Evolutionary conservation across 2,113 vertebrate species (phyloP), one percentile per base, ranked within the genome.

Genomic region (Plestiodon gilberti): DNA sequence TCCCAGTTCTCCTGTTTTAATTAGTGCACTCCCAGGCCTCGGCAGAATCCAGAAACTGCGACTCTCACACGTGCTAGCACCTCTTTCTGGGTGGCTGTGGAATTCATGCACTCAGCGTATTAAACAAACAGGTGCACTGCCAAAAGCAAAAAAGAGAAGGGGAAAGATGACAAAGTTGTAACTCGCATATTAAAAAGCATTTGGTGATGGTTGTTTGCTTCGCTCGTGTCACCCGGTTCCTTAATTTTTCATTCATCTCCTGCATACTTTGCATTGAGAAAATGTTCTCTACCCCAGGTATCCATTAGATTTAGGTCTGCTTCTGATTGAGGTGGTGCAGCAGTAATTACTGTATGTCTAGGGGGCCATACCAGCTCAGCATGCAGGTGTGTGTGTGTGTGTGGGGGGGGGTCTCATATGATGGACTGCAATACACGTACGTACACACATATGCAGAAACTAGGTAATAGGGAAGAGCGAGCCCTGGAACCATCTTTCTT

Each of bases 1-100:
- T 55, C 57, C 87, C 87, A 6, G 2, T 8, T 13, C 70, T 78
- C 67, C 59, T 23, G 2, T 87, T 79, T 88, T 83, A 84, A 75
- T 80, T 80, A 88, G 35, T 65, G n/a, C 6, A 6, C 33, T 84
- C 82, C 82, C 69, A 65, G 22, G 76, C 52, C 43, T 40, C 67
- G 25, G 48, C 57, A 55, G 11, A 79, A 25, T 52, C n/a, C 20
- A 74, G 25, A 84, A 23, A 13, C 57, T 7, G 38, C 22, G 40
- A 33, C 59, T 17, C 33, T 40, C 30, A 13, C 30, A 23, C 59
- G 33, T 55, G 3, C 1, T 35, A 33, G 4, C 9, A 61, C 33
- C 52, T 74, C 52, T 61, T 82, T 38, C 81, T 10, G 20, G 65
- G 70, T 64, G 43, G 79, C 70, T 18, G 1, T 0, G 55, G 67